Evolutionary conservation across 2,797 vertebrate species (phyloP).

Genomic region (Thunnus albacares): DNA sequence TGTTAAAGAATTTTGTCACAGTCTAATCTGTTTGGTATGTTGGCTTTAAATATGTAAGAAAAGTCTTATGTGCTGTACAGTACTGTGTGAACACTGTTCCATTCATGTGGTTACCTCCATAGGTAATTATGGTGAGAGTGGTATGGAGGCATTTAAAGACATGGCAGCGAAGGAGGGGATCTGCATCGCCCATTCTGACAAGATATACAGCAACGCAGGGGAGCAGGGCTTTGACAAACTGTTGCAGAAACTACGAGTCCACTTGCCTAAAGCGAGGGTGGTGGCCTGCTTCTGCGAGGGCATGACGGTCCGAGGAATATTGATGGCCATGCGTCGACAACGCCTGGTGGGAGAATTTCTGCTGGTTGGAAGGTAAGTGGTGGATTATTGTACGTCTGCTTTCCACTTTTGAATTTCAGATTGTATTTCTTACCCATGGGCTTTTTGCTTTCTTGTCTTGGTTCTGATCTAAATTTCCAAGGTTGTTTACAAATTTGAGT

Average conservation of each 20-base stretch:
- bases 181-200: conserved; percentile 98
- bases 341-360: conserved; percentile 95
- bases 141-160: conserved; percentile 99
- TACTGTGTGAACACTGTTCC: not conserved
- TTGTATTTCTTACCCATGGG: not conserved
- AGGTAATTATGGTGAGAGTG: conserved; percentile 99
- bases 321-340: conserved; percentile 97
- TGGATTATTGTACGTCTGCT: not conserved
- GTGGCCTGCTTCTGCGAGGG: conserved; percentile 99
- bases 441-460: not conserved
- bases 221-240: conserved; percentile 95
- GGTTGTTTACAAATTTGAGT: too few relatives aligned
- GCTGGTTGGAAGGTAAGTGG: conserved; percentile 94
- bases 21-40: not conserved
- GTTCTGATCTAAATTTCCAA: too few relatives aligned
- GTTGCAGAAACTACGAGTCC: conserved; percentile 92
- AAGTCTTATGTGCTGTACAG: not conserved
- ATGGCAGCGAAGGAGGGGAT: conserved; percentile 97
- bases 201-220: conserved; percentile 99
- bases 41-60: not conserved
- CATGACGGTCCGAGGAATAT: conserved; percentile 96
- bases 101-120: conserved; percentile 18
- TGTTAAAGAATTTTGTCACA: not conserved
- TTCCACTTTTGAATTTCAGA: not conserved
- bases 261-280: conserved; percentile 96